Evolutionary conservation across 2,113 vertebrate species (phyloP), one percentile per base, ranked within the genome.

Genomic region (Otis tarda): DNA sequence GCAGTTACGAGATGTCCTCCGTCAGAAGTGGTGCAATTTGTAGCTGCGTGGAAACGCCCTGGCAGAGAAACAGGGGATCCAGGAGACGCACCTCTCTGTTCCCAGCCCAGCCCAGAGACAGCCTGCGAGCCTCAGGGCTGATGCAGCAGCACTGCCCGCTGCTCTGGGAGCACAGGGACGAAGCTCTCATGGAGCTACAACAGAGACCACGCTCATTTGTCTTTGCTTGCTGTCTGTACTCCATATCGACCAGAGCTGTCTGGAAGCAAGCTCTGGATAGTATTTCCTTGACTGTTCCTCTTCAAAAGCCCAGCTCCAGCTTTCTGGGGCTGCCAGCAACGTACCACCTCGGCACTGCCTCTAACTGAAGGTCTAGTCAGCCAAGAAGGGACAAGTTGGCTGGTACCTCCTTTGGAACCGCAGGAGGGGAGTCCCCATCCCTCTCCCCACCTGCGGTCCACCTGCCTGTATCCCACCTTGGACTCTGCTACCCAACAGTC

Each of bases 221-320:
- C 50, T 80, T 69, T 88, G 70, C 55, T 80, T 73, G 59, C n/a
- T 83, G 23, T 75, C 43, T 81, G 65, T 47, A 43, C 28, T 80
- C 53, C 16, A 1, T 31, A 57, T 50, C 59, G 70, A 57, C 80
- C 64, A 81, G 41, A 89, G 68, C 47, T 47, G 60, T 33, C 80
- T 92, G 77, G 14, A 84, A 95, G 69, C 30, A 64, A 79, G 75
- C 68, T 92, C 88, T 90, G 64, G 28, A 37, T 77, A 90, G n/a
- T 55, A 67, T 77, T 86, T 86, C 10, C 28, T 50, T 14, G 24
- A 35, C 39, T 60, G 57, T 35, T 79, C 19, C 35, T 53, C 31
- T 83, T 59, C 64, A 88, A 80, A 93, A 77, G 47, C 22, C 12
- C 41, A 89, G 52, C 15, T 83, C 27, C 55, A 80, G 55, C 70